A percentile compares a stretch with the other conserved stretches of the same genome.
Conservation (phyloP, 35 echinoderm and acorn worm species). For the Apostichopus californicus region DNA sequence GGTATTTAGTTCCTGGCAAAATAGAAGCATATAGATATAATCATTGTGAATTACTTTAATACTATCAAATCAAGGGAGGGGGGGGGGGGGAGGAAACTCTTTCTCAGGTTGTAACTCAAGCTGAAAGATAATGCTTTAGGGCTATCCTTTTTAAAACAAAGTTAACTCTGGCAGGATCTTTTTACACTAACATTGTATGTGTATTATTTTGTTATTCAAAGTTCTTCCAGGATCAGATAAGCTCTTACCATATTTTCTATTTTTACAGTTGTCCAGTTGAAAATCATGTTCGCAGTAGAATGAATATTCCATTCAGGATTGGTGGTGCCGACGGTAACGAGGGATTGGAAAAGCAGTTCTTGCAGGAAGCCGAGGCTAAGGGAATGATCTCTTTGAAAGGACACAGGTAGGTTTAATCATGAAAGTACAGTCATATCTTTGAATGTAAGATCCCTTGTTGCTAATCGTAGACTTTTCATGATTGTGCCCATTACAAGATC, state of each 20-base stretch:
- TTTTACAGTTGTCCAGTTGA: slow-evolving; percentile 80
- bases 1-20: too few species aligned
- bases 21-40: too few species aligned
- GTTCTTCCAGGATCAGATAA: background rate
- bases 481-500: too few species aligned
- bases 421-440: too few species aligned
- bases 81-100: too few species aligned
- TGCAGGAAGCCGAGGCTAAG: slow-evolving; percentile 63
- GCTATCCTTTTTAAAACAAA: too few species aligned
- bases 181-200: too few species aligned
- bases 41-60: background rate
- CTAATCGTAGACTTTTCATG: too few species aligned
- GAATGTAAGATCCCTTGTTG: too few species aligned
- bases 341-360: slow-evolving; percentile 87
- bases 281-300: slow-evolving; percentile 74
- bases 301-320: slow-evolving; percentile 87
- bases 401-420: slow-evolving; percentile 73
- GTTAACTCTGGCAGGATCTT: too few species aligned
- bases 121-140: too few species aligned
- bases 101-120: too few species aligned
- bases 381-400: slow-evolving; percentile 91
- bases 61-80: background rate
- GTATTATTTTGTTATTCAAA: background rate
- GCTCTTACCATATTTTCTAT: background rate
- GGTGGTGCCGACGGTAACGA: slow-evolving; percentile 72